Percentiles rank a stretch among this genome's conserved stretches.
phyloP scores from a whole-genome alignment of 2,888 invertebrate species.

The Digitonthophagus gazella region DNA sequence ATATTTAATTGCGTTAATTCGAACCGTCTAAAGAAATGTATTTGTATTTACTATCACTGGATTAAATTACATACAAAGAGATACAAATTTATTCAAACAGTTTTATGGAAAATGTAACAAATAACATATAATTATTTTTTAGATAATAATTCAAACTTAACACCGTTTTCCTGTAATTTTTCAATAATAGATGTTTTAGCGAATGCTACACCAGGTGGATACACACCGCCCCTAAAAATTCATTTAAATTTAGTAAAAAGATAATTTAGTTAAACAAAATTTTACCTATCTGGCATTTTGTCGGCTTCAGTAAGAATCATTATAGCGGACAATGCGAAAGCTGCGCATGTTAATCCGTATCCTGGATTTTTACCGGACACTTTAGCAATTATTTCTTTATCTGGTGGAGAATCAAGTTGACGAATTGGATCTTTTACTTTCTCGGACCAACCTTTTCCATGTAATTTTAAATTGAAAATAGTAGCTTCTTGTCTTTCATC shows the following conservation, averaged over 20 bases:
- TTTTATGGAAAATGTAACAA: no score
- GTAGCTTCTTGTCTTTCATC: constrained; percentile 60
- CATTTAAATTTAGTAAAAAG: background rate
- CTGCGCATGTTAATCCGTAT: constrained; percentile 78
- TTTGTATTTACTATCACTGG: no score
- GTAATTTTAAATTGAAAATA: constrained; percentile 66
- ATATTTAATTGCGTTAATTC: no score
- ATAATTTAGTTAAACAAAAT: constrained; percentile 30
- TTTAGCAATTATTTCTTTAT: constrained; percentile 63
- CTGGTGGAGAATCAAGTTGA: constrained; percentile 58
- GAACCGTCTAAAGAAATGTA: no score
- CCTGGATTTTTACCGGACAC: constrained; percentile 72
- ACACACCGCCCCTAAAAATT: constrained; percentile 68
- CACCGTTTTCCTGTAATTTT: constrained; percentile 68
- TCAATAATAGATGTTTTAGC: constrained; percentile 74
- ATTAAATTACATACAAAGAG: no score
- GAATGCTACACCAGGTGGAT: constrained; percentile 85
- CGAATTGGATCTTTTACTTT: constrained; percentile 58
- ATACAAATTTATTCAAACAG: no score
- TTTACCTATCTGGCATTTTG: constrained; percentile 72
- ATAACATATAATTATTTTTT: background rate
- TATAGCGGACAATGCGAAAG: constrained; percentile 70
- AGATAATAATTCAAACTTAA: constrained; percentile 61
- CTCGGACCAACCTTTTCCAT: constrained; percentile 77
- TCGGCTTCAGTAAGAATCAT: constrained; percentile 72